Percentiles rank a stretch among this genome's conserved stretches.
Conservation (phyloP, 2,113 vertebrate species). For the Motacilla alba region DNA sequence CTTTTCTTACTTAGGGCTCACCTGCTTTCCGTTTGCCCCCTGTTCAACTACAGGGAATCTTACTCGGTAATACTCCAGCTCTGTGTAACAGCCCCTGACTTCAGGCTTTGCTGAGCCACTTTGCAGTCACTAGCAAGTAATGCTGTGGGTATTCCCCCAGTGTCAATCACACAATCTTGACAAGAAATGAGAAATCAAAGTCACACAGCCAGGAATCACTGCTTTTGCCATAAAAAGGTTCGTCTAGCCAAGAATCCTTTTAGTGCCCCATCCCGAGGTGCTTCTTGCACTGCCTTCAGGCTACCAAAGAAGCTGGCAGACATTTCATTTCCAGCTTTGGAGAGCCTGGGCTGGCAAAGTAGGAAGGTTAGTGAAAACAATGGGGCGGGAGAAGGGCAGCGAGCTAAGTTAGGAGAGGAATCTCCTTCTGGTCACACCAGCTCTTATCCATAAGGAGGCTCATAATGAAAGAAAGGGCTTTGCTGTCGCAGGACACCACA, state of each 20-base stretch:
- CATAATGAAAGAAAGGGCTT: neutral
- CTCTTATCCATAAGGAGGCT: neutral
- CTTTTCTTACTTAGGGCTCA: neutral
- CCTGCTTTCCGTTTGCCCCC: neutral
- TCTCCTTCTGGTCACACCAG: neutral
- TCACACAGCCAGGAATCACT: fast-evolving
- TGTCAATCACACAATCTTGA: neutral
- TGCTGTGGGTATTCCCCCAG: neutral
- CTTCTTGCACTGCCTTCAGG: neutral
- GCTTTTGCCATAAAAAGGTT: neutral
- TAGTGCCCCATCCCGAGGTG: neutral
- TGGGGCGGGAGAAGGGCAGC: too few species aligned
- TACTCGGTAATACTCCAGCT: fast-evolving
- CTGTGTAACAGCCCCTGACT: neutral
- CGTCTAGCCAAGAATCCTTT: neutral
- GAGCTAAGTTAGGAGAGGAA: neutral
- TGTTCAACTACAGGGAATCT: neutral
- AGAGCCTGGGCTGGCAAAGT: neutral
- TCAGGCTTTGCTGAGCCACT: neutral
- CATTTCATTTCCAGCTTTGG: neutral
- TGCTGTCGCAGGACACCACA: neutral
- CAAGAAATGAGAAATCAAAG: neutral
- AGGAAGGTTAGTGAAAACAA: neutral
- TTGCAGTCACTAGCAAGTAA: neutral
- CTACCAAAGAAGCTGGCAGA: neutral